Evolutionary conservation across 2,888 invertebrate species (phyloP), one percentile per base, ranked within the genome.

Genomic region (Drosophila aldrichi): DNA sequence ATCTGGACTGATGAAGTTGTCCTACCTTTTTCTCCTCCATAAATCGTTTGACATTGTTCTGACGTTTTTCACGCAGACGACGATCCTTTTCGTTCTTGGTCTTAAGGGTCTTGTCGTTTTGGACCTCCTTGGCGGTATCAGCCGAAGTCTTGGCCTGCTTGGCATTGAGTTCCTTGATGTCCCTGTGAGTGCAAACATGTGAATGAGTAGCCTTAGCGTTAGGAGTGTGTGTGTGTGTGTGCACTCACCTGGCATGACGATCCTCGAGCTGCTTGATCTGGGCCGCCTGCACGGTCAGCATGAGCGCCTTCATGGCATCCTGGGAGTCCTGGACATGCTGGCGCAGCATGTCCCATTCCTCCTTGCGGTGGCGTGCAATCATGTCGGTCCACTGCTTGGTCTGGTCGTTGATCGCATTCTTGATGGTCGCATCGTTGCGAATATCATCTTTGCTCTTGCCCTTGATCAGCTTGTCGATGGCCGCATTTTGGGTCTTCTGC

Each of bases 71-170:
- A 34, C 97, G 94, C 64, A 98, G 94, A 49, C 98, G 95, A 48
- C 98, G 95, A 92, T 99, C 99, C 89, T 98, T 97, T 92, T 99
- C 99, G 71, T 98, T 98, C 90, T 99, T 98, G 65, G 98, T 99
- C 93, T 98, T 97, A 64, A 99, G 94, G 0, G 97, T 97, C 93
- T 99, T 99, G 93, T 99, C 99, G 92, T 97, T 97, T 91, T 96
- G 96, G 51, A 99, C 98, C 92, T 97, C 98, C 93, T 97, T 97
- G 91, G 97, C 97, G 22, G 99, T 98, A 93, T 99, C 99, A 84
- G 99, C 98, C 56, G 98, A 98, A 88, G 97, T 96, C 94, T 98
- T 98, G 6, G 99, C 98, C 93, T 99, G 99, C 62, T 96, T 95
- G 8, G 96, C 95, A 92, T 98, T 98, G 95, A 99, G 95, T 76